Percentiles rank a stretch among this genome's conserved stretches.
phyloP scores from a whole-genome alignment of 2,888 invertebrate species.

The Drosophila buzzatii region DNA sequence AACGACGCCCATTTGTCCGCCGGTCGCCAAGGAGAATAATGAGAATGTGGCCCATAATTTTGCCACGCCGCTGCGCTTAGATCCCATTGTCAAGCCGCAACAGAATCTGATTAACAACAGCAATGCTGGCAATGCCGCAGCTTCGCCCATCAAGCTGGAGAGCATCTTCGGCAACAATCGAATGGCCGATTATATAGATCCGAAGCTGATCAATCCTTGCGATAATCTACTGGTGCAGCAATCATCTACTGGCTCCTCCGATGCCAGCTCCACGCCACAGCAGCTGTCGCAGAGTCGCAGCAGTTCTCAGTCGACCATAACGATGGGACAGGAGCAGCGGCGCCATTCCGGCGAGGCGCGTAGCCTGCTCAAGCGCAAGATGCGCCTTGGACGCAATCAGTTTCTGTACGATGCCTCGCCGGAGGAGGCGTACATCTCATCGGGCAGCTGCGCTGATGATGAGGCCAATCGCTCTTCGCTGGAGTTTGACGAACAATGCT shows the following conservation, averaged over 20 bases:
- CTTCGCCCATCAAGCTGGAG: conserved; percentile 67
- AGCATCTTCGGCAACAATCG: conserved; percentile 55
- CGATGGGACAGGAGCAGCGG: conserved; percentile 56
- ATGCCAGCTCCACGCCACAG: conserved; percentile 69
- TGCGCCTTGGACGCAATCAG: conserved; percentile 85
- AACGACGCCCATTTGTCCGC: conserved; percentile 26
- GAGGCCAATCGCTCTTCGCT: conserved; percentile 81
- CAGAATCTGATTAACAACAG: conserved; percentile 13
- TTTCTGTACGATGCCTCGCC: conserved; percentile 85
- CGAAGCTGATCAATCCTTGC: conserved; percentile 89
- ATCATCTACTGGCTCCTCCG: conserved; percentile 60
- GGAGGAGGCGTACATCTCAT: conserved; percentile 71
- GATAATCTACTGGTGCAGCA: conserved; percentile 88
- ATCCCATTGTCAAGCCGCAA: conserved; percentile 56
- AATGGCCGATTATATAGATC: conserved; percentile 86
- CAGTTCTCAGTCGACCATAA: conserved; percentile 71
- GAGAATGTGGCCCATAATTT: conserved; percentile 47
- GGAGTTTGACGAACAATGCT: conserved; percentile 76
- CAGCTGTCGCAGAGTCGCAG: conserved; percentile 60
- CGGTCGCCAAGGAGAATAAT: conserved; percentile 52
- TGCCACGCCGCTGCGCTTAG: conserved; percentile 59
- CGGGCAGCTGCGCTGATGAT: conserved; percentile 79
- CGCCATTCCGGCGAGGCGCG: conserved; percentile 79
- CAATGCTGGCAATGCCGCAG: background rate
- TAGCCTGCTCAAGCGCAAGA: conserved; percentile 83